Conservation (phyloP, 2,888 invertebrate species). For the Xestia c-nigrum region DNA sequence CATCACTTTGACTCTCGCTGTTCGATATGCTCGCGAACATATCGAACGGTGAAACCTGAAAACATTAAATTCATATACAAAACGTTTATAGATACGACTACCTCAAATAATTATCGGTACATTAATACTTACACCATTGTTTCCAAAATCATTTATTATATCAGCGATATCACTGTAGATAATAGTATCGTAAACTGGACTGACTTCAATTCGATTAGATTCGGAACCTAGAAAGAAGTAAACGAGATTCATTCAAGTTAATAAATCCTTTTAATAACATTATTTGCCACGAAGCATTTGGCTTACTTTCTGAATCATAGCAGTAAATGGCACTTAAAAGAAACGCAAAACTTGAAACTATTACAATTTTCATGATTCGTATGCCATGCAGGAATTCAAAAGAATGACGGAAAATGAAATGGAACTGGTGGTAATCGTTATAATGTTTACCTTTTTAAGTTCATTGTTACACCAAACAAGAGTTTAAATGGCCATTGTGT, state of each 20-base stretch:
- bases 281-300: conserved; percentile 15
- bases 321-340: conserved; percentile 69
- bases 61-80: conserved; percentile 49
- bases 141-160: conserved; percentile 83
- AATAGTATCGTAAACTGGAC: conserved; percentile 83
- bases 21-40: conserved; percentile 63
- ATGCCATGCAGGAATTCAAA: conserved; percentile 61
- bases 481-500: conserved; percentile 71
- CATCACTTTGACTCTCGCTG: conserved; percentile 83
- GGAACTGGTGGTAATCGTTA: conserved; percentile 33
- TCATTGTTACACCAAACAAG: conserved; percentile 73
- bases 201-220: conserved; percentile 77
- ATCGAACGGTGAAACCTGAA: conserved; percentile 78
- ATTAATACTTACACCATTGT: conserved; percentile 77
- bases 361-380: conserved; percentile 68
- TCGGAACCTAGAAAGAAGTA: conserved; percentile 75
- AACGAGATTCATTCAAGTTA: conserved; percentile 48
- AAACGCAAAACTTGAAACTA: conserved; percentile 64
- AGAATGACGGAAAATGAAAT: conserved; percentile 52
- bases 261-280: conserved; percentile 34
- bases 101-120: conserved; percentile 15
- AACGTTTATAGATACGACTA: conserved; percentile 23
- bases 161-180: conserved; percentile 86
- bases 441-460: conserved; percentile 66
- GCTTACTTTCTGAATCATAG: conserved; percentile 81